Percentiles rank a stretch among this genome's conserved stretches.
Evolutionary conservation across 2,888 invertebrate species (phyloP).

Genomic region (Agrotis puta): DNA sequence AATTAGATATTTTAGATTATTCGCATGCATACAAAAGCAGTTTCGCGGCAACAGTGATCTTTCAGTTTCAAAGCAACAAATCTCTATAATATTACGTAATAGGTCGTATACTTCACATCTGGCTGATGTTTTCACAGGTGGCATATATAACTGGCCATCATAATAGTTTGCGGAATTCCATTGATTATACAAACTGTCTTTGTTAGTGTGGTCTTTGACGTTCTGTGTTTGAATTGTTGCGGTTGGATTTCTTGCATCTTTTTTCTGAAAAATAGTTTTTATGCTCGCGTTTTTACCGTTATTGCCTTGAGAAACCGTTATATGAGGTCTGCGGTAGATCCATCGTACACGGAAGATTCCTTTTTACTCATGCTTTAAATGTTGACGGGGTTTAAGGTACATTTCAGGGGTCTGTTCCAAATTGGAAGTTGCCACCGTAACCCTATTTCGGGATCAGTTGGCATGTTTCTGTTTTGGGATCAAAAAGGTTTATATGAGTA

Average conservation of each 20-base stretch:
- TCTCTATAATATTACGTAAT: conserved; percentile 57
- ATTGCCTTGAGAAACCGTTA: not conserved
- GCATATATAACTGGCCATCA: conserved; percentile 61
- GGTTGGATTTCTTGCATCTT: not conserved
- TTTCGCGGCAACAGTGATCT: conserved; percentile 55
- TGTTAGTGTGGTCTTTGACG: conserved; percentile 58
- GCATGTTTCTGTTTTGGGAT: conserved; percentile 23
- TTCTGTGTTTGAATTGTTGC: conserved; percentile 29
- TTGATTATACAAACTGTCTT: conserved; percentile 64
- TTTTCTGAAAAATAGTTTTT: not conserved
- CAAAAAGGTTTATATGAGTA: conserved; percentile 33
- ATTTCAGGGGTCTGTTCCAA: conserved; percentile 18
- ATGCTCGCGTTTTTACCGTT: not conserved
- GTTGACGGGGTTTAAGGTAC: not conserved
- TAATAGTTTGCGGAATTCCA: conserved; percentile 66
- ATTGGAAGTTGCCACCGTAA: conserved; percentile 3
- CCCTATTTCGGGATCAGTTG: conserved; percentile 22
- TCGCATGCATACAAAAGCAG: conserved; percentile 38
- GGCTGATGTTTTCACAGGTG: conserved; percentile 72
- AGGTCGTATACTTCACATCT: conserved; percentile 55
- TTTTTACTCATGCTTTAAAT: not conserved
- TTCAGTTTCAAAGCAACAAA: conserved; percentile 48
- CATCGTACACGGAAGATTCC: not conserved
- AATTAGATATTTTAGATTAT: conserved; percentile 59
- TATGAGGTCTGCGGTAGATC: not conserved